phyloP scores from a whole-genome alignment of 2,113 vertebrate species.

The Furnarius figulus region DNA sequence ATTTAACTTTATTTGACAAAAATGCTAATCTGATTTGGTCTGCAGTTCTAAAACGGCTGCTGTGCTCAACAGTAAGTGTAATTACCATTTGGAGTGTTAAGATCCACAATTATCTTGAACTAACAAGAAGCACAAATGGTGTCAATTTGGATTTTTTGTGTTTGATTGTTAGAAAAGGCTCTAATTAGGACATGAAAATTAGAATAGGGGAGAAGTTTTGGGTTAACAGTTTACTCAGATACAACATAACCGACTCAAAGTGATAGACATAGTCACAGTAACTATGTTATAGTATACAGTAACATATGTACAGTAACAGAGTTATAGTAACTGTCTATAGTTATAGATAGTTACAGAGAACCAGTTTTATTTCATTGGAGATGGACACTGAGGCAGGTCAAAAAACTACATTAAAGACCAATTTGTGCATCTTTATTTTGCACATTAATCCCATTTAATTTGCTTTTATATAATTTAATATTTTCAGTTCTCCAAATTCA shows the following conservation, averaged over 20 bases:
- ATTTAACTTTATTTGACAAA: constrained; percentile 21
- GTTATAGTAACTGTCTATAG: no score
- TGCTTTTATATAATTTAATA: not conserved
- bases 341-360: not conserved
- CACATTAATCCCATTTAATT: not conserved
- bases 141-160: not conserved
- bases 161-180: not conserved
- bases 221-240: not conserved
- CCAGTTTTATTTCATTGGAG: not conserved
- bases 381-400: not conserved
- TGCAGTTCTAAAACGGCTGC: not conserved
- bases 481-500: not conserved
- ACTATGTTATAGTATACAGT: no score
- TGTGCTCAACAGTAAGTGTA: constrained; percentile 22
- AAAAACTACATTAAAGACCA: not conserved
- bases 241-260: not conserved
- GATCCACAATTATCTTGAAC: constrained; percentile 23
- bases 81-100: constrained; percentile 31
- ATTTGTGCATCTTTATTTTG: not conserved
- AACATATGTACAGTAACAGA: no score
- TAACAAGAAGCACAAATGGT: not conserved
- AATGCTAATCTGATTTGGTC: constrained; percentile 17
- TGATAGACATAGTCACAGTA: not conserved
- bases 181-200: not conserved
- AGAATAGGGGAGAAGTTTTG: not conserved